Evolutionary conservation across 2,888 invertebrate genomes (phyloP).

Genomic region (Caenorhabditis imperialis): DNA sequence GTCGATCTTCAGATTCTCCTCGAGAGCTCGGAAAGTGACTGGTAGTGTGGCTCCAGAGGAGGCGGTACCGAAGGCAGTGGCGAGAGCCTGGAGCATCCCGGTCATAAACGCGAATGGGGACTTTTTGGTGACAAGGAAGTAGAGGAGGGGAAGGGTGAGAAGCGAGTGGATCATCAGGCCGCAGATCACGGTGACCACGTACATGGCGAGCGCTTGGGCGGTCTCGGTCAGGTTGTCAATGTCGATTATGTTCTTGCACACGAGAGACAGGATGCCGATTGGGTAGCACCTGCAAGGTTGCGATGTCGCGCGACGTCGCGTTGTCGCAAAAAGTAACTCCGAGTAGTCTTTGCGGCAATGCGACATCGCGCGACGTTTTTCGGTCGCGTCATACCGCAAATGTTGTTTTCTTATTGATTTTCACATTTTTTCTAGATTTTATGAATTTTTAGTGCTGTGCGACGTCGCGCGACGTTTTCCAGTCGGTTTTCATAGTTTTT

Average conservation of each 20-base stretch:
- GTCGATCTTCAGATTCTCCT: conserved; percentile 89
- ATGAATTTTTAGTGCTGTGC: no score
- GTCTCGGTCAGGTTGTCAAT: conserved; percentile 83
- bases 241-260: conserved; percentile 84
- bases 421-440: no score
- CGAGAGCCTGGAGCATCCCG: conserved; percentile 88
- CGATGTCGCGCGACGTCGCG: no score
- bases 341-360: no score
- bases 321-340: no score
- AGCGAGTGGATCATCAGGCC: conserved; percentile 94
- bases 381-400: no score
- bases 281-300: conserved; percentile 84
- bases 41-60: conserved; percentile 91
- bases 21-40: conserved; percentile 91
- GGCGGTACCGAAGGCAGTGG: conserved; percentile 95
- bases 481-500: no score
- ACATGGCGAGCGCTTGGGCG: conserved; percentile 88
- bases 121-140: conserved; percentile 85
- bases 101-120: conserved; percentile 77
- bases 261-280: conserved; percentile 84
- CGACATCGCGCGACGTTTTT: not conserved
- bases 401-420: no score
- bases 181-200: conserved; percentile 91
- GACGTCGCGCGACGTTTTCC: no score
- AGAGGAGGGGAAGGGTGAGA: conserved; percentile 89